A percentile compares a stretch with the other conserved stretches of the same genome.
Conservation (phyloP, 2,113 vertebrate species). For the Choloepus hoffmanni region DNA sequence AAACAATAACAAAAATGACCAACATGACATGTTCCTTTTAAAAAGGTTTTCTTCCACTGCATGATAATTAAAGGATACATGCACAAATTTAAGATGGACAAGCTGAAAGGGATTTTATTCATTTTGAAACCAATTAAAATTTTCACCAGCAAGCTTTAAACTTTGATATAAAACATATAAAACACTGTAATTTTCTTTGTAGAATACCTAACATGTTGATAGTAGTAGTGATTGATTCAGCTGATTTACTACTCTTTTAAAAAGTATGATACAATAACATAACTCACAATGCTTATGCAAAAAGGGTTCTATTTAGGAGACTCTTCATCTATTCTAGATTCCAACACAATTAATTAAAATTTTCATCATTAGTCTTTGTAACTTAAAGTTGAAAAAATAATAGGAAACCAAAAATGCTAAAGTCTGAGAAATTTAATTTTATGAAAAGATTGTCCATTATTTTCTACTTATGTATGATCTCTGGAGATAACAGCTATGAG, state of each 20-base stretch:
- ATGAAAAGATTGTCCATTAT: neutral
- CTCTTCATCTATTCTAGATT: neutral
- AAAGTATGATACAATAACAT: neutral
- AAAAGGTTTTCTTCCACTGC: neutral
- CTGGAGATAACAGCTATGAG: neutral
- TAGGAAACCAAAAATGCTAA: neutral
- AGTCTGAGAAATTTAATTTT: neutral
- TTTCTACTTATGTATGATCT: neutral
- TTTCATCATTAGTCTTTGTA: constrained; percentile 23
- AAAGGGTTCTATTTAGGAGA: neutral
- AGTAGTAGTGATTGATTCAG: neutral
- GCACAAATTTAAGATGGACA: neutral
- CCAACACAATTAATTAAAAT: neutral
- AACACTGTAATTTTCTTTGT: constrained; percentile 14
- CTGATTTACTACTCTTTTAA: neutral
- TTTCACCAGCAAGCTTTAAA: neutral
- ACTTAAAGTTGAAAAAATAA: neutral
- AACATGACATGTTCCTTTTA: neutral
- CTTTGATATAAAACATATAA: constrained; percentile 17
- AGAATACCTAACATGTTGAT: neutral
- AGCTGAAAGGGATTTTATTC: neutral
- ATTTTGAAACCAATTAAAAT: constrained; percentile 30
- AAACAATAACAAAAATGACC: constrained; percentile 27
- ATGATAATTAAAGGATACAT: neutral
- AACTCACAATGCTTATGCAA: neutral